These are phyloP conservation scores for Papilio xuthus DNA, from an alignment of 1,140 invertebrate genomes.

Conservation along the genomic window DNA sequence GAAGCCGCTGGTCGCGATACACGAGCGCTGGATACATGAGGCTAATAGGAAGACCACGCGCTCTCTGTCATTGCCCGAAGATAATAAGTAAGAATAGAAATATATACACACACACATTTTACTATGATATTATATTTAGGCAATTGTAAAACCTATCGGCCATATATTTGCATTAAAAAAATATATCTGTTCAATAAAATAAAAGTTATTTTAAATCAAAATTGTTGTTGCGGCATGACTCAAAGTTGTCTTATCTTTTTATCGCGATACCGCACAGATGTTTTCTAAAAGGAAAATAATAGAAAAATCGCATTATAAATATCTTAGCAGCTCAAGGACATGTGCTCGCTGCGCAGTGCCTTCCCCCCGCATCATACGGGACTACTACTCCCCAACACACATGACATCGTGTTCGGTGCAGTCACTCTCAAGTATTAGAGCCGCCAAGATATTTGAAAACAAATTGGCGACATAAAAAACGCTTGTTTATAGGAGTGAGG, in stretches of 20 bases:
- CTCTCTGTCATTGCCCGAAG: constrained; percentile 69
- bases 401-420: no score
- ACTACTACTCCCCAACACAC: no score
- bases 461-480: no score
- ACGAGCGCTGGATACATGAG: constrained; percentile 78
- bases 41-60: constrained; percentile 66
- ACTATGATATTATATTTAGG: no score
- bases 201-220: constrained; percentile 10
- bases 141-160: no score
- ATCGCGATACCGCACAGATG: not conserved
- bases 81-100: constrained; percentile 52
- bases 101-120: no score
- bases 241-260: not conserved
- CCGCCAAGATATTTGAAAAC: no score
- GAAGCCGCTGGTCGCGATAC: constrained; percentile 76
- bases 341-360: no score
- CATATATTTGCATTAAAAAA: not conserved
- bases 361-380: no score
- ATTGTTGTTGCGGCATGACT: not conserved
- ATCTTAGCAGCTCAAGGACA: no score
- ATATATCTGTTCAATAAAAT: not conserved
- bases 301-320: no score
- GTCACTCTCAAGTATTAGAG: no score
- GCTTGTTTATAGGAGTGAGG: constrained; percentile 46
- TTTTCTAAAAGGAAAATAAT: not conserved